Percentiles rank a stretch among this genome's conserved stretches.
These are phyloP conservation scores for Camelus bactrianus DNA, from an alignment of 2,113 vertebrate species.

Conservation along the genomic window DNA sequence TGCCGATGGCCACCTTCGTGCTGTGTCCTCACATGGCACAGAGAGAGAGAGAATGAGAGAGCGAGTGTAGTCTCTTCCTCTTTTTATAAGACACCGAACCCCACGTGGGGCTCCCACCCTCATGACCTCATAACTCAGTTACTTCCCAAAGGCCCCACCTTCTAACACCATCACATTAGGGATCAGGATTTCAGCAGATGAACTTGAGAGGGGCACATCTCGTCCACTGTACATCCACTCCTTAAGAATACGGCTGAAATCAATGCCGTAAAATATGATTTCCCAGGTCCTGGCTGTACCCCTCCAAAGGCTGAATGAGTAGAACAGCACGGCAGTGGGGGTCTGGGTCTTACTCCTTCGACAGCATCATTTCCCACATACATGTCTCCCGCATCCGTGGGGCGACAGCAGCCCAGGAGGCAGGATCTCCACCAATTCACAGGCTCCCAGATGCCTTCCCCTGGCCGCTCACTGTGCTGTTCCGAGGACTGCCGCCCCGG, in stretches of 20 bases:
- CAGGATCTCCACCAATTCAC: slow-evolving; percentile 63
- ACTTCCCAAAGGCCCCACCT: not conserved
- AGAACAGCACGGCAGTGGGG: not conserved
- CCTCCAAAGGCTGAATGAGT: not conserved
- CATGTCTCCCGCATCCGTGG: not conserved
- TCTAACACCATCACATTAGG: not conserved
- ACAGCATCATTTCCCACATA: not conserved
- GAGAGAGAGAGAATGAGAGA: too few species aligned
- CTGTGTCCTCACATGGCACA: not conserved
- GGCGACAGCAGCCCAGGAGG: not conserved
- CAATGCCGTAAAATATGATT: not conserved
- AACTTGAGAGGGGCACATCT: not conserved
- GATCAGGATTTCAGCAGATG: not conserved
- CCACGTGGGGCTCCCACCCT: not conserved
- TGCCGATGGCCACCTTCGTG: not conserved
- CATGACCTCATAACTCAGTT: not conserved
- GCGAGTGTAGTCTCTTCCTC: not conserved
- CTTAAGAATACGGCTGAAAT: not conserved
- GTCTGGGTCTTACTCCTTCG: not conserved
- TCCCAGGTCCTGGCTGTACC: not conserved
- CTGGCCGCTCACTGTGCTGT: slow-evolving; percentile 63
- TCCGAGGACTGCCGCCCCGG: slow-evolving; percentile 43
- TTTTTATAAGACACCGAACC: not conserved
- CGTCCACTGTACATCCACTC: not conserved
- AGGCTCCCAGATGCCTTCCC: slow-evolving; percentile 62